These are phyloP conservation scores for Melanostoma mellinum DNA, from an alignment of 2,888 invertebrate species.

Conservation along the genomic window DNA sequence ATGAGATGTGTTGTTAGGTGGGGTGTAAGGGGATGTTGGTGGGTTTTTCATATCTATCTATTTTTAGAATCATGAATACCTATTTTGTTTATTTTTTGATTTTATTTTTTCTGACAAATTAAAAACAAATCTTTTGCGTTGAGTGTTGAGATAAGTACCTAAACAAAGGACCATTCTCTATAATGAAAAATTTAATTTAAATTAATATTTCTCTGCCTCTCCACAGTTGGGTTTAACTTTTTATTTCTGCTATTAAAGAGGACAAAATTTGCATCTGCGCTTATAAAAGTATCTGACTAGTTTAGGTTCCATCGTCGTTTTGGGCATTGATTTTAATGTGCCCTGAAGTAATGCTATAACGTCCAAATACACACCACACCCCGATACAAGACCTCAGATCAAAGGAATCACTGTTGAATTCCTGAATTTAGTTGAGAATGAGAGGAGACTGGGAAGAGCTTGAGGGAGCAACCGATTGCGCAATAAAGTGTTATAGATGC, in stretches of 20 bases:
- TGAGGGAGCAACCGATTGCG: neutral
- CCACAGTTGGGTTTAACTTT: neutral
- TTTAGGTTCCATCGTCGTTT: conserved; percentile 21
- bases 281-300: conserved; percentile 30
- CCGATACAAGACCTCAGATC: conserved; percentile 11
- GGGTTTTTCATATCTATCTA: conserved; percentile 17
- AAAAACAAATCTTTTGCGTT: too few relatives aligned
- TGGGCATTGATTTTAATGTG: conserved; percentile 50
- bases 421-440: neutral
- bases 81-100: conserved; percentile 19
- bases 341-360: neutral
- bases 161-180: too few relatives aligned
- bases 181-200: too few relatives aligned
- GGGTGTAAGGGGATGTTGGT: neutral
- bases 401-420: too few relatives aligned
- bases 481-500: neutral
- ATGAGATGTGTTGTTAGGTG: neutral
- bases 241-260: conserved; percentile 3
- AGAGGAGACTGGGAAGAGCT: neutral
- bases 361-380: conserved; percentile 53
- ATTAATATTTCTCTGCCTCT: too few relatives aligned
- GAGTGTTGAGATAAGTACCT: too few relatives aligned
- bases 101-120: neutral
- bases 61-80: conserved; percentile 55
- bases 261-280: conserved; percentile 61